Evolutionary conservation across 2,888 invertebrate genomes (phyloP), one percentile per base, ranked within the genome.

Genomic region (Geotrupes spiniger): DNA sequence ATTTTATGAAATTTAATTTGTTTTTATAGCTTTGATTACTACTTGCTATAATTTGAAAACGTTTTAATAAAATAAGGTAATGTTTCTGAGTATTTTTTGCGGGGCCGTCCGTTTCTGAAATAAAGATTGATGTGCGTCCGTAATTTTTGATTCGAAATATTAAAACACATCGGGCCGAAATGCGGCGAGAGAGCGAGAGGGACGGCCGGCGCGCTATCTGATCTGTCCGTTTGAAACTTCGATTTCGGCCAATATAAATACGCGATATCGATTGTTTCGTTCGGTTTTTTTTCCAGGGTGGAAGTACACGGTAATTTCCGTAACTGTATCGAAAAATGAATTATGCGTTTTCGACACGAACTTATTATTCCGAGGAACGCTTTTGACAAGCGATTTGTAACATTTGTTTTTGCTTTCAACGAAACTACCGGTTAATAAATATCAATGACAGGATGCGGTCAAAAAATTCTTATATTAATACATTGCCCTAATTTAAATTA

Each of bases 1-100:
- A 69, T 72, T 72, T 71, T 71, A 71, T 63, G 65, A 69, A 70
- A 72, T 73, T 73, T 73, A 73, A 73, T 73, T 73, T 73, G 72
- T 73, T 73, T 73, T 73, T 73, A 73, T 73, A 72, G 73, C 72
- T 73, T 72, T 73, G 72, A 73, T 73, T 73, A 73, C 72, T 62
- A 63, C 68, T 71, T 61, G 69, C 70, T 67, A 69, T 72, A 71
- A 72, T 72, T 71, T 69, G 70, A 71, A 71, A 72, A 70, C 71
- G 70, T 72, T 56, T 56, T 56, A 56, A 56, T 56, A 56, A 54
- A 56, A 56, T 54, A 56, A 53, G 48, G 44, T 48, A 51, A 51
- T 48, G 51, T 48, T 49, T 48, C 46, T 42, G 38, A 26, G 50
- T 42, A 42, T 47, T 47, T 47, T 47, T 47, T 47, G 47, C 42